These are phyloP conservation scores for Syrrhaptes paradoxus DNA, from an alignment of 2,113 vertebrate genomes.

Conservation along the genomic window DNA sequence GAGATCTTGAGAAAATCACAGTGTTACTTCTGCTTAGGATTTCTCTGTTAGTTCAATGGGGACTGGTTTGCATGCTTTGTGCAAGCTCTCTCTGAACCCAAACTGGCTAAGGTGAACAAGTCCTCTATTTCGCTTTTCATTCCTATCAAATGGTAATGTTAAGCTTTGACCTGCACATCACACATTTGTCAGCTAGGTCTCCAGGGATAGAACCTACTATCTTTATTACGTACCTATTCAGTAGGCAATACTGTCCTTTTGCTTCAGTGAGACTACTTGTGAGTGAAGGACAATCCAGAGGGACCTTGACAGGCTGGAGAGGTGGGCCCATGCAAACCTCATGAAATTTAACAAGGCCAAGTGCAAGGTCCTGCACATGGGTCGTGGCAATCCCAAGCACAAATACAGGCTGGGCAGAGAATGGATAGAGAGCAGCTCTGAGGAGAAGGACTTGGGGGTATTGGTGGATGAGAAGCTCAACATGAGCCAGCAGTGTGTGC, in stretches of 20 bases:
- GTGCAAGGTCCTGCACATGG: too few species aligned
- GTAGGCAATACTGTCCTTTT: not conserved
- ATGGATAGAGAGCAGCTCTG: too few species aligned
- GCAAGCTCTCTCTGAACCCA: not conserved
- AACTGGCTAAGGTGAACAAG: not conserved
- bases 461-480: too few species aligned
- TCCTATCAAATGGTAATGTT: not conserved
- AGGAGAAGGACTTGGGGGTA: too few species aligned
- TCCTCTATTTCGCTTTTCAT: not conserved
- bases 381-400: too few species aligned
- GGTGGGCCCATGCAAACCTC: too few species aligned
- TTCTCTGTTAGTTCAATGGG: not conserved
- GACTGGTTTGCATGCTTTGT: not conserved
- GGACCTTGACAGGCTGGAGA: too few species aligned
- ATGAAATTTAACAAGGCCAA: too few species aligned
- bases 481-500: too few species aligned
- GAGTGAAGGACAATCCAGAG: not conserved
- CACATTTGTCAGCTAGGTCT: not conserved
- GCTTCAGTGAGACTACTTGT: not conserved
- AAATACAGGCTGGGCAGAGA: too few species aligned
- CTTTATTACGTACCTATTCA: not conserved
- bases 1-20: not conserved
- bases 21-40: not conserved
- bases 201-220: not conserved
- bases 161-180: rapidly evolving